Evolutionary conservation across 2,888 invertebrate species (phyloP), one percentile per base, ranked within the genome.

Genomic region (Epsilonema sp.): DNA sequence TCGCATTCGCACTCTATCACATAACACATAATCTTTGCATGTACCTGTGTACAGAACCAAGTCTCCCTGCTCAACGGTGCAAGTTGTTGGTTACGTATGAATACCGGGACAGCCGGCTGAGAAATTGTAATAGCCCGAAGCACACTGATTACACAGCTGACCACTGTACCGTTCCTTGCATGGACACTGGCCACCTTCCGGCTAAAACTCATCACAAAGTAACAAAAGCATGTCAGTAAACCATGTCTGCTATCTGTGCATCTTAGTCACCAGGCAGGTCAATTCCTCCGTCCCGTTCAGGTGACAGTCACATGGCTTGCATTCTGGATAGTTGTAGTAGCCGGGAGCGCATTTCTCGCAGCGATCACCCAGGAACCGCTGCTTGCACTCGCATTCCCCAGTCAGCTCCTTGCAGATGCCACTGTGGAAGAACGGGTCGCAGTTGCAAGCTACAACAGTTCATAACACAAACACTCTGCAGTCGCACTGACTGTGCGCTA

Each of bases 151-250:
- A 65, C 94, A 97, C 20, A 79, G 79, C 31, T 79, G 73, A 1
- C 90, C 89, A 2, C 80, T 82, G 63, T 78, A 94, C 65, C 84
- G 89, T 63, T 78, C 80, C 61, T 79, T 78, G 64, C 94, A 97
- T 0, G 80, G 80, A 63, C 94, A 97, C 60, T 84, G 82, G 4
- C 89, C 90, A n/a, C n/a, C n/a, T n/a, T n/a, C n/a, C n/a, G n/a
- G n/a, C n/a, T n/a, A n/a, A n/a, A n/a, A n/a, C n/a, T n/a, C n/a
- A n/a, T n/a, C n/a, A n/a, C n/a, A n/a, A n/a, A n/a, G n/a, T n/a
- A n/a, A n/a, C n/a, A n/a, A n/a, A n/a, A n/a, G n/a, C n/a, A n/a
- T n/a, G n/a, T n/a, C n/a, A n/a, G n/a, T n/a, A n/a, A n/a, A n/a
- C n/a, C n/a, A n/a, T n/a, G n/a, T n/a, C n/a, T n/a, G n/a, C n/a